These are phyloP conservation scores for Syndactyla subalaris DNA, from an alignment of 2,797 vertebrate species.

Conservation along the genomic window DNA sequence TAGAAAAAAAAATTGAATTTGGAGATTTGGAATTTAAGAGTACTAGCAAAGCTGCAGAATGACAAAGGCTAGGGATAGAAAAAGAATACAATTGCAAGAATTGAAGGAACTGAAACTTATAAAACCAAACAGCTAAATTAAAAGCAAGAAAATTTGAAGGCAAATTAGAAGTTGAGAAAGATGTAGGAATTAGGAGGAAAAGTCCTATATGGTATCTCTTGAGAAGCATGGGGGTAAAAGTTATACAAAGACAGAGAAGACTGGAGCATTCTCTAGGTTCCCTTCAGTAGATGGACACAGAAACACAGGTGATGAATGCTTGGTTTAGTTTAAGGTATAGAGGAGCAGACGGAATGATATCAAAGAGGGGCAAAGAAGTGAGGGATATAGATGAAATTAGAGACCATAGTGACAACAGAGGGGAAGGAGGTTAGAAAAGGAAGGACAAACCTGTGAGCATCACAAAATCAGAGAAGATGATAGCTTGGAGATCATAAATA, in stretches of 20 bases:
- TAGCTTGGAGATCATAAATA: slow-evolving; percentile 21
- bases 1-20: not conserved
- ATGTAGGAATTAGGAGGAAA: not conserved
- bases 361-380: not conserved
- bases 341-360: not conserved
- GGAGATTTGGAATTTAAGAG: not conserved
- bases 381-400: slow-evolving; percentile 7
- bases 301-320: not conserved
- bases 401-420: not conserved
- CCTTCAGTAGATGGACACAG: not conserved
- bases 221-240: not conserved
- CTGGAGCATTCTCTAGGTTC: not conserved
- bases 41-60: not conserved
- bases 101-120: not conserved
- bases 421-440: not conserved
- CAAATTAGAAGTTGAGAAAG: not conserved
- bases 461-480: not conserved
- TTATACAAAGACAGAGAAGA: not conserved
- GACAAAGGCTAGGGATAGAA: not conserved
- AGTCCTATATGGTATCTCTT: not conserved
- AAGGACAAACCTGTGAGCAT: not conserved
- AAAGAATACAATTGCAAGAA: not conserved
- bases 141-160: not conserved
- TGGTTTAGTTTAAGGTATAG: not conserved
- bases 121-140: not conserved